These are phyloP conservation scores for Eriosoma lanigerum DNA, from an alignment of 1,140 invertebrate genomes.

Conservation along the genomic window DNA sequence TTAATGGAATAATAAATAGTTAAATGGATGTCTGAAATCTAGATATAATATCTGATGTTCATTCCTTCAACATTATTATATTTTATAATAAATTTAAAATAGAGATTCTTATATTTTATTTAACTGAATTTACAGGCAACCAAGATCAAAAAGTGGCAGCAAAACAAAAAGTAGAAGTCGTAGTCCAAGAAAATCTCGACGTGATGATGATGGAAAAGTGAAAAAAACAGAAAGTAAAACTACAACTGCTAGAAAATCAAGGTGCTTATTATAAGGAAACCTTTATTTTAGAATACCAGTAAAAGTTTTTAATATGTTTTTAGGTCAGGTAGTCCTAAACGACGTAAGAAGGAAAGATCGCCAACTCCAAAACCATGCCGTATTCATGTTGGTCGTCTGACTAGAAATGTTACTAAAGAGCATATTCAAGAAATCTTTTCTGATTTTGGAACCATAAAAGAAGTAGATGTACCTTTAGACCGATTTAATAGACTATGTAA, in stretches of 20 bases:
- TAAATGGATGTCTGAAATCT: no score
- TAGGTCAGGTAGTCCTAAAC: constrained; percentile 62
- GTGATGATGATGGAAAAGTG: constrained; percentile 61
- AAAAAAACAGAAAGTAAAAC: constrained; percentile 60
- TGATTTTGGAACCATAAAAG: constrained; percentile 86
- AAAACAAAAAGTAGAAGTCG: constrained; percentile 56
- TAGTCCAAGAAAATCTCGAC: constrained; percentile 53
- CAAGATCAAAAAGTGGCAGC: constrained; percentile 51
- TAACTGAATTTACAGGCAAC: constrained; percentile 45
- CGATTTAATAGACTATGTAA: constrained; percentile 82
- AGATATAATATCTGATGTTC: no score
- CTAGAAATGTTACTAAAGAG: constrained; percentile 88
- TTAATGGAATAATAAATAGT: no score
- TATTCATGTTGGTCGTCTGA: constrained; percentile 89
- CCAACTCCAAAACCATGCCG: constrained; percentile 84
- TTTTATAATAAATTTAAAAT: not conserved
- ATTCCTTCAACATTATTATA: no score
- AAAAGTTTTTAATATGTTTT: constrained; percentile 54
- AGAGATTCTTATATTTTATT: constrained; percentile 1
- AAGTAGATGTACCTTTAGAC: constrained; percentile 86
- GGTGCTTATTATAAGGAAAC: constrained; percentile 55
- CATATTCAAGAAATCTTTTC: constrained; percentile 95
- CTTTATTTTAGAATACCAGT: not conserved
- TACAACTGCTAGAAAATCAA: constrained; percentile 58
- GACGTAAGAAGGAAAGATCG: constrained; percentile 73